These are phyloP conservation scores for Buceros bicornis DNA, from an alignment of 2,797 vertebrate species.

Conservation along the genomic window DNA sequence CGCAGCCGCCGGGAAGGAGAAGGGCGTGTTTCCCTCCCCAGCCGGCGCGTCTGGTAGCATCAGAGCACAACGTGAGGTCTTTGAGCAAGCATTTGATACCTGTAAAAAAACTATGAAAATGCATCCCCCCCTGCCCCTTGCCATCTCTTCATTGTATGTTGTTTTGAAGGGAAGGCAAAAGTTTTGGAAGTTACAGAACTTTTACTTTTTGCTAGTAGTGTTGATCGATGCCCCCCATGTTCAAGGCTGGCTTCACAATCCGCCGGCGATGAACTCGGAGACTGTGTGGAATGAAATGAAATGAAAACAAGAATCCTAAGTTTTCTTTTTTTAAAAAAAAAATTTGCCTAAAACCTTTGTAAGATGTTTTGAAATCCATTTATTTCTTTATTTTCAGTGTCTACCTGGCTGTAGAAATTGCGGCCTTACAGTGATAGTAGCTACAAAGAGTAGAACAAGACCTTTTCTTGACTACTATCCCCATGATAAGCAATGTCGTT, in stretches of 20 bases:
- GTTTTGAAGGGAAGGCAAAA: background rate
- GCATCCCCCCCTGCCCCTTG: background rate
- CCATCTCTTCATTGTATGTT: background rate
- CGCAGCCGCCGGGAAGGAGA: background rate
- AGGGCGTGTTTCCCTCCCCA: background rate
- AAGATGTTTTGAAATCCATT: background rate
- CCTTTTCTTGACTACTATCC: background rate
- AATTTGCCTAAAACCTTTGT: background rate
- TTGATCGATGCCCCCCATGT: fast-evolving
- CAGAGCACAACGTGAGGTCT: fast-evolving
- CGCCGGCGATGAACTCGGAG: background rate
- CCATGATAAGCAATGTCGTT: background rate
- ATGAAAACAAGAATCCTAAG: background rate
- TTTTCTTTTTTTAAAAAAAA: fast-evolving
- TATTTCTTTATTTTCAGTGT: background rate
- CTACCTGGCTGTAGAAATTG: background rate
- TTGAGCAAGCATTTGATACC: background rate
- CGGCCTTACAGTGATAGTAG: background rate
- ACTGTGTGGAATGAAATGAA: background rate
- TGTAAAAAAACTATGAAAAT: background rate
- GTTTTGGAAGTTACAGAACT: background rate
- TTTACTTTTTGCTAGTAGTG: fast-evolving
- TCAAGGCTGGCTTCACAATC: fast-evolving
- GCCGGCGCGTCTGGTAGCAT: background rate
- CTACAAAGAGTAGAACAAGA: background rate